Evolutionary conservation across 2,113 vertebrate species (phyloP).

Genomic region (Anoura caudifer): DNA sequence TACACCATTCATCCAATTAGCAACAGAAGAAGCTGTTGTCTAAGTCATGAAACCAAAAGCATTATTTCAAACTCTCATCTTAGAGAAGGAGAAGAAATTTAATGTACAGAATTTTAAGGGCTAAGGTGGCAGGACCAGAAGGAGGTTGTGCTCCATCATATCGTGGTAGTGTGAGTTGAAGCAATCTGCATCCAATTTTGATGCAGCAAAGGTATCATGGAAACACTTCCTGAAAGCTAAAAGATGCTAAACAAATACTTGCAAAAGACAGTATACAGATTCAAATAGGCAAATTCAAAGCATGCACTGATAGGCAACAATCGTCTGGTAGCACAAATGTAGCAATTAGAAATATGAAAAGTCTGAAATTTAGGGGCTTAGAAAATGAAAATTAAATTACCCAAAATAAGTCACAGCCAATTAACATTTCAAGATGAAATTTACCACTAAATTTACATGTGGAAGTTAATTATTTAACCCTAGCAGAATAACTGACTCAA

Average conservation of each 20-base stretch:
- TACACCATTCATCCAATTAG: constrained; percentile 32
- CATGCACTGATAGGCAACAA: fast-evolving
- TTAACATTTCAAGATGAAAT: neutral
- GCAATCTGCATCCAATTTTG: neutral
- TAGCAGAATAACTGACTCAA: neutral
- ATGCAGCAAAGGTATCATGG: neutral
- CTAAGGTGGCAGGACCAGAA: neutral
- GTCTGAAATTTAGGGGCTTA: neutral
- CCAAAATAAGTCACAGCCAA: neutral
- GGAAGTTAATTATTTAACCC: neutral
- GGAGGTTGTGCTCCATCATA: fast-evolving
- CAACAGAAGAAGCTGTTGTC: constrained; percentile 18
- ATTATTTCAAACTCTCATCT: neutral
- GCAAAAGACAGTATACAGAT: neutral
- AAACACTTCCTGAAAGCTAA: constrained; percentile 16
- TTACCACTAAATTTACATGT: neutral
- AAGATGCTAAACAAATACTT: constrained; percentile 50
- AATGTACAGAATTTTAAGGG: neutral
- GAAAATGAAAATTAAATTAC: neutral
- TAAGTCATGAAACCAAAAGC: neutral
- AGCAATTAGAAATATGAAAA: neutral
- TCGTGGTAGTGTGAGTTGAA: neutral
- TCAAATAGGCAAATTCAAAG: constrained; percentile 23
- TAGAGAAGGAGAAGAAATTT: neutral
- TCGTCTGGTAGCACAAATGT: neutral